These are phyloP conservation scores for Theocolax elegans DNA, from an alignment of 1,140 invertebrate species.

Conservation along the genomic window DNA sequence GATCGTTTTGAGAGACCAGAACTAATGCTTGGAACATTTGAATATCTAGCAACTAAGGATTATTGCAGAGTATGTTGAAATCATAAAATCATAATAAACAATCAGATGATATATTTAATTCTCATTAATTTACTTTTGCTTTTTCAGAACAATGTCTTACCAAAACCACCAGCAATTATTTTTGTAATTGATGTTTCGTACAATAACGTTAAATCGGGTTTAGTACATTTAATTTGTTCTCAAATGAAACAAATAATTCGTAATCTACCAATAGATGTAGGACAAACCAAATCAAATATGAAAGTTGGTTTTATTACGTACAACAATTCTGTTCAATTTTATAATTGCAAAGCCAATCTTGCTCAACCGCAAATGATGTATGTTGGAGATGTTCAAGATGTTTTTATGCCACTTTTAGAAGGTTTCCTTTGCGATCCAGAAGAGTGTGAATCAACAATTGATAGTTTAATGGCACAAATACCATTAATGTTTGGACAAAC, in stretches of 20 bases:
- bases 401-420: constrained; percentile 97
- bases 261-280: constrained; percentile 77
- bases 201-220: constrained; percentile 92
- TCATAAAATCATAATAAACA: not conserved
- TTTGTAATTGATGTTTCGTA: constrained; percentile 99
- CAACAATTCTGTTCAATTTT: constrained; percentile 95
- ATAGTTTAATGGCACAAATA: constrained; percentile 90
- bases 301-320: constrained; percentile 97
- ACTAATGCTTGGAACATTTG: constrained; percentile 94
- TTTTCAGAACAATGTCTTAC: constrained; percentile 83
- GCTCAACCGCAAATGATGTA: constrained; percentile 96
- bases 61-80: constrained; percentile 87
- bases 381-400: constrained; percentile 95
- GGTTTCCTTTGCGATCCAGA: constrained; percentile 90
- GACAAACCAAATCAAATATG: constrained; percentile 80
- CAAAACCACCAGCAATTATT: constrained; percentile 94
- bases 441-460: constrained; percentile 86
- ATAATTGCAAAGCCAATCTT: constrained; percentile 90
- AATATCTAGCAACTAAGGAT: constrained; percentile 96
- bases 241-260: constrained; percentile 80
- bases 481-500: constrained; percentile 92
- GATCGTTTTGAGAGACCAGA: constrained; percentile 96
- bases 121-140: constrained; percentile 24
- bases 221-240: constrained; percentile 88
- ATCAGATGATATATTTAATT: constrained; percentile 16